These are phyloP conservation scores for Parthenolecanium corni DNA, from an alignment of 2,888 invertebrate species.

Conservation along the genomic window DNA sequence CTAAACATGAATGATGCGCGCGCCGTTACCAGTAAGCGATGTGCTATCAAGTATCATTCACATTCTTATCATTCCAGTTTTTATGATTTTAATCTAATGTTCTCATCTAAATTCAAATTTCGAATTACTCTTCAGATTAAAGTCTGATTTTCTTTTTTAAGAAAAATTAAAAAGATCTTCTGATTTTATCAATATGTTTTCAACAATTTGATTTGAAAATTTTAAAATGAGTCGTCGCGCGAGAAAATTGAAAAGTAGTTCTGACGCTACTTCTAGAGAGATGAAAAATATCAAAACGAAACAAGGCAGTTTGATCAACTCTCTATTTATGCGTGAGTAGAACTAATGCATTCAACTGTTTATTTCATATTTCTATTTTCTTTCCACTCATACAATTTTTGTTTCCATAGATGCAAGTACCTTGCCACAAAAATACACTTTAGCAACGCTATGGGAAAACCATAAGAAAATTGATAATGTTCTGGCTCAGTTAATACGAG, in stretches of 20 bases:
- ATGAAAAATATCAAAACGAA: neutral
- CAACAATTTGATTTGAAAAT: too few species aligned
- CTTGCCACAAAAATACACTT: slow-evolving; percentile 11
- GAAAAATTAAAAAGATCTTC: too few species aligned
- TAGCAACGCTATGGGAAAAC: slow-evolving; percentile 11
- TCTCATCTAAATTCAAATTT: too few species aligned
- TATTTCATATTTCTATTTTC: neutral
- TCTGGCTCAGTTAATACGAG: neutral
- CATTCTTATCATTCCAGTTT: too few species aligned
- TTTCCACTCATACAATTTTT: neutral
- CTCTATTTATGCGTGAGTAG: slow-evolving; percentile 17
- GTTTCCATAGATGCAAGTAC: slow-evolving; percentile 15
- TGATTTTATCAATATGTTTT: too few species aligned
- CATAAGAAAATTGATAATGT: slow-evolving; percentile 17
- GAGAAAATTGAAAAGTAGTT: neutral
- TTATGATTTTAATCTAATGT: too few species aligned
- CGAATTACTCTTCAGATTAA: too few species aligned
- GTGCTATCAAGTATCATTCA: too few species aligned
- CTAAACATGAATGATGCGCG: too few species aligned
- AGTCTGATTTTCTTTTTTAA: too few species aligned
- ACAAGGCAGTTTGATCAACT: slow-evolving; percentile 7
- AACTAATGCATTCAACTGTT: neutral
- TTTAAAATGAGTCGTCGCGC: slow-evolving; percentile 11
- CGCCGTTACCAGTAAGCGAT: too few species aligned
- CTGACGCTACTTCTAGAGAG: neutral